Percentiles rank a stretch among this genome's conserved stretches.
Evolutionary conservation across 2,888 invertebrate species (phyloP).

Genomic region (Trilocha varians): DNA sequence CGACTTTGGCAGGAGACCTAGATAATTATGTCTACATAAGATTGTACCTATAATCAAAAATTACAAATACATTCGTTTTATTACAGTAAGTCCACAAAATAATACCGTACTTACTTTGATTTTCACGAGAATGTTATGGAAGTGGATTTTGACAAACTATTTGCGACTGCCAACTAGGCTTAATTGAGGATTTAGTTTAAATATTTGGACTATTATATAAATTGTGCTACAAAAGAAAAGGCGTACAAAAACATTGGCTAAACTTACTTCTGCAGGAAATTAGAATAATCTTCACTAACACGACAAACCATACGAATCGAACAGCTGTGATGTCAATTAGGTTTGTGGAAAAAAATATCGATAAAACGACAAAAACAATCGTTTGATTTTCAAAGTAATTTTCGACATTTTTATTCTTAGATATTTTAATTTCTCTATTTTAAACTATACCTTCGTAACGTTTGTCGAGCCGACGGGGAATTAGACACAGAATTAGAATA

Average conservation of each 20-base stretch:
- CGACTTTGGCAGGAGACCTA: constrained; percentile 45
- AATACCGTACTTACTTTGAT: constrained; percentile 37
- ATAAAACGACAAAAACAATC: no score
- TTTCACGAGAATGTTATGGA: constrained; percentile 52
- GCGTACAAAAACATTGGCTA: constrained; percentile 26
- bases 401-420: no score
- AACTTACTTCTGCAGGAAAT: constrained; percentile 62
- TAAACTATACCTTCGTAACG: no score
- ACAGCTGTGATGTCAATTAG: constrained; percentile 73
- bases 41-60: constrained; percentile 50
- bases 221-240: constrained; percentile 9
- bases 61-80: constrained; percentile 16
- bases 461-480: no score
- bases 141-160: constrained; percentile 47
- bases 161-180: constrained; percentile 42
- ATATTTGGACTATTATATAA: neutral
- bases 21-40: constrained; percentile 65
- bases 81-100: constrained; percentile 28
- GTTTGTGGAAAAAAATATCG: no score
- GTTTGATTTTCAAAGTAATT: no score
- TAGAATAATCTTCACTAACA: constrained; percentile 57
- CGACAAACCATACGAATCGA: constrained; percentile 63
- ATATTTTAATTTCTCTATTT: no score
- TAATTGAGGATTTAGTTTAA: constrained; percentile 17
- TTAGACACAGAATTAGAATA: no score